Conservation (phyloP, 2,888 invertebrate genomes). For the Microplitis deprimator region DNA sequence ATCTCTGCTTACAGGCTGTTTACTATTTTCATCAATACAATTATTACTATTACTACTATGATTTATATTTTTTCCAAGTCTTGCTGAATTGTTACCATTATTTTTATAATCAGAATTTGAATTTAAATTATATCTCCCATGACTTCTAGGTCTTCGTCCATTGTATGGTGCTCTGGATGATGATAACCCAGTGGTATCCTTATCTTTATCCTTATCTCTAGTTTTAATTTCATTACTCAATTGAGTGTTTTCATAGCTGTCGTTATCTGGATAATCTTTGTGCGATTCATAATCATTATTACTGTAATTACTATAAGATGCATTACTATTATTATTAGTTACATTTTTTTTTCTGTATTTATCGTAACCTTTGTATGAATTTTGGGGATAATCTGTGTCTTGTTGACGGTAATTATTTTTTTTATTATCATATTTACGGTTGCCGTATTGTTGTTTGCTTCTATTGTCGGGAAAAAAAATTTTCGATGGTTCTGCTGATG, state of each 20-base stretch:
- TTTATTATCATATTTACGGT: conserved; percentile 44
- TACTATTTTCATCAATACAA: conserved; percentile 16
- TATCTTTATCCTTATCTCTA: conserved; percentile 19
- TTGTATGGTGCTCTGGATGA: conserved; percentile 36
- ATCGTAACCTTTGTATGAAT: conserved; percentile 38
- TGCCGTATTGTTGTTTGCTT: conserved; percentile 40
- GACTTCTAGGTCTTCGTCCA: conserved; percentile 42
- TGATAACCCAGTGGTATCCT: neutral
- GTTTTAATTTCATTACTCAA: neutral
- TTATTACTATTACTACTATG: neutral
- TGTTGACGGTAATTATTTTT: conserved; percentile 42
- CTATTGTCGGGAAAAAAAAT: conserved; percentile 48
- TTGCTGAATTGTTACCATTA: neutral
- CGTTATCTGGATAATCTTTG: conserved; percentile 10
- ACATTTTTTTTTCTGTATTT: conserved; percentile 35
- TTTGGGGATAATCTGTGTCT: conserved; percentile 40
- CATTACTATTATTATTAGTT: neutral
- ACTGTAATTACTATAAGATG: neutral
- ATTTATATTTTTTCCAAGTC: conserved; percentile 16
- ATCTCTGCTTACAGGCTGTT: conserved; percentile 33
- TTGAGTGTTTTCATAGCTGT: neutral
- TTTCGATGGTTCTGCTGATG: conserved; percentile 38
- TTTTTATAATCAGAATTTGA: neutral
- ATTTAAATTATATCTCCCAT: conserved; percentile 52
- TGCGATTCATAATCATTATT: neutral